Conservation (phyloP, 2,888 invertebrate genomes). For the Polia nebulosa region DNA sequence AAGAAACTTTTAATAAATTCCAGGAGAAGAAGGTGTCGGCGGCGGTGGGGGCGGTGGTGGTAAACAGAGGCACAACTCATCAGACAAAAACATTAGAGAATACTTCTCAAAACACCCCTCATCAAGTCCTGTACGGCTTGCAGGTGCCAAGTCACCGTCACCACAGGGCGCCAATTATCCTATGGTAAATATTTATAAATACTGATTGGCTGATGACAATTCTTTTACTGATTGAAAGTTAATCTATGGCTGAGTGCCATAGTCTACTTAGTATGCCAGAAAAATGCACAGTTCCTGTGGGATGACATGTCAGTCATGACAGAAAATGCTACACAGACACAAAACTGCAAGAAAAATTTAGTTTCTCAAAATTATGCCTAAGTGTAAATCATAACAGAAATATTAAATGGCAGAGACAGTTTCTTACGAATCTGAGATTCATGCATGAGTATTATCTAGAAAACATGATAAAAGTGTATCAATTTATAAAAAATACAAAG, state of each 20-base stretch:
- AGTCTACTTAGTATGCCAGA: neutral
- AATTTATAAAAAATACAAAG: neutral
- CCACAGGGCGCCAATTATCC: slow-evolving; percentile 95
- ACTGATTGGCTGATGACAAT: neutral
- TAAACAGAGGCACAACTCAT: slow-evolving; percentile 88
- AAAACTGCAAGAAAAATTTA: neutral
- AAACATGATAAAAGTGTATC: neutral
- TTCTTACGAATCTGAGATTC: slow-evolving; percentile 1
- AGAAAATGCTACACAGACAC: too few species aligned
- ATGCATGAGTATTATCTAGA: neutral
- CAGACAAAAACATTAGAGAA: slow-evolving; percentile 97
- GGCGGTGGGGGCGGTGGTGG: slow-evolving; percentile 91
- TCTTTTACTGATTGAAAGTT: neutral
- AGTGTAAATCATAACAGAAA: neutral
- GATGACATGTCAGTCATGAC: too few species aligned
- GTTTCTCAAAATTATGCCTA: neutral
- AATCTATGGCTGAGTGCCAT: neutral
- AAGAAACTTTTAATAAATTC: slow-evolving; percentile 58
- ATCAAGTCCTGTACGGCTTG: slow-evolving; percentile 95
- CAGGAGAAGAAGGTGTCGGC: slow-evolving; percentile 89
- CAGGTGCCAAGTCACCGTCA: slow-evolving; percentile 95
- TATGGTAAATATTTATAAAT: slow-evolving; percentile 91
- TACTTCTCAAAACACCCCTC: slow-evolving; percentile 96
- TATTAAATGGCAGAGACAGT: neutral
- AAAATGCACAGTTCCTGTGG: neutral